Conservation (phyloP, 2,888 invertebrate species). For the Drosophila peninsularis region DNA sequence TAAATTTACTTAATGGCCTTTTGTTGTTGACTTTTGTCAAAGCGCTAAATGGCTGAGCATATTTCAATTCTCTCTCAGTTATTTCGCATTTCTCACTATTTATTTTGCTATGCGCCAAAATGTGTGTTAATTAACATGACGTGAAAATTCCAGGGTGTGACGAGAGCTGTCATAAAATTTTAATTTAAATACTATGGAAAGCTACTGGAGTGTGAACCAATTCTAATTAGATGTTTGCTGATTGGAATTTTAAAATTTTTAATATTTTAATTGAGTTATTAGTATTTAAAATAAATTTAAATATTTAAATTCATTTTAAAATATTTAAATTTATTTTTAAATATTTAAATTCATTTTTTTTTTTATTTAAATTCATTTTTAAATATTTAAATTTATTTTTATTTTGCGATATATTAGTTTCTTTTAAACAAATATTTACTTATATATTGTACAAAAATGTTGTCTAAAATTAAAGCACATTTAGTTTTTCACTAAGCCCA, state of each 20-base stretch:
- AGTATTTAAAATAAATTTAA: too few relatives aligned
- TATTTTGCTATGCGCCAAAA: constrained; percentile 1
- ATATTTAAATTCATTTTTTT: too few relatives aligned
- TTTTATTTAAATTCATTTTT: too few relatives aligned
- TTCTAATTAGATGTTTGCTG: not conserved
- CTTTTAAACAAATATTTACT: too few relatives aligned
- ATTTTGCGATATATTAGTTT: too few relatives aligned
- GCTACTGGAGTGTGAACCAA: not conserved
- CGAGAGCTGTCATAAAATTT: not conserved
- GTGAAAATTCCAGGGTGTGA: not conserved
- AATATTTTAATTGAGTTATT: not conserved
- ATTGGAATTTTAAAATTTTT: not conserved
- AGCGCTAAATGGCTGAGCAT: constrained; percentile 62
- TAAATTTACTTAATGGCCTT: constrained; percentile 73
- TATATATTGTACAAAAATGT: too few relatives aligned
- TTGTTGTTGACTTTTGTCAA: constrained; percentile 68
- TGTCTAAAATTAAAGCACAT: too few relatives aligned
- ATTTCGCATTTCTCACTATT: constrained; percentile 10
- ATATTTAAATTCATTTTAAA: too few relatives aligned
- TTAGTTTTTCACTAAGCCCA: too few relatives aligned
- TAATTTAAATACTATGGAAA: constrained; percentile 1
- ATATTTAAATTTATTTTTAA: not conserved
- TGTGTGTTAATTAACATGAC: constrained; percentile 9
- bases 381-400: too few relatives aligned
- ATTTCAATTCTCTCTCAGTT: constrained; percentile 35